Conservation (phyloP, 2,888 invertebrate genomes). For the Melanophora roralis region DNA sequence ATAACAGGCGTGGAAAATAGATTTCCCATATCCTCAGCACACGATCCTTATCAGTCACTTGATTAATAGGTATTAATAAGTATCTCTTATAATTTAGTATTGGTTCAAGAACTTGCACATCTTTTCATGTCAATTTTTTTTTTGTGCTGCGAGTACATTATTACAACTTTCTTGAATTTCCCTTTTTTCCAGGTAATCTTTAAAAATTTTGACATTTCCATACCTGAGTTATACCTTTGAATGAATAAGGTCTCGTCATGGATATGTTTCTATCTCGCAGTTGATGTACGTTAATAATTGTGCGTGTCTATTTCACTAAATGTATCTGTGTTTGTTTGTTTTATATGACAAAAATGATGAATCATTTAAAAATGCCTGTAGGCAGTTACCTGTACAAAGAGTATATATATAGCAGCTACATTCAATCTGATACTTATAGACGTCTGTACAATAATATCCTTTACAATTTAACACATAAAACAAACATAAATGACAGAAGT, state of each 20-base stretch:
- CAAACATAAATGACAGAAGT: not conserved
- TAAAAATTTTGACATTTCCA: not conserved
- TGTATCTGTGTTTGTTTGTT: not conserved
- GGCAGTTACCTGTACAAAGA: not conserved
- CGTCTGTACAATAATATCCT: not conserved
- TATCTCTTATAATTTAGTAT: too few relatives aligned
- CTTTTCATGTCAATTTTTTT: too few relatives aligned
- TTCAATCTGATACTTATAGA: not conserved
- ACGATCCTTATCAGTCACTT: too few relatives aligned
- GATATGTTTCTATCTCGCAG: not conserved
- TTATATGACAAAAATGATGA: constrained; percentile 39
- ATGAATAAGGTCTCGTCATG: not conserved
- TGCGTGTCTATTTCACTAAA: not conserved
- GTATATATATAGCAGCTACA: constrained; percentile 3
- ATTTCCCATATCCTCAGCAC: too few relatives aligned
- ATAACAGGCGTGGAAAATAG: too few relatives aligned
- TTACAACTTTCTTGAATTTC: too few relatives aligned
- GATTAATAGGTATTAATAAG: too few relatives aligned
- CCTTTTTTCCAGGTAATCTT: too few relatives aligned
- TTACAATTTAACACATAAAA: not conserved
- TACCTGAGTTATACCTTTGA: not conserved
- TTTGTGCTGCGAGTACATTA: too few relatives aligned
- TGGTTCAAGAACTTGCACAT: too few relatives aligned
- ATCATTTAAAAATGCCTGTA: constrained; percentile 45
- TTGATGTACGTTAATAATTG: not conserved